Conservation (phyloP, 2,797 vertebrate genomes). For the Pygocentrus nattereri region DNA sequence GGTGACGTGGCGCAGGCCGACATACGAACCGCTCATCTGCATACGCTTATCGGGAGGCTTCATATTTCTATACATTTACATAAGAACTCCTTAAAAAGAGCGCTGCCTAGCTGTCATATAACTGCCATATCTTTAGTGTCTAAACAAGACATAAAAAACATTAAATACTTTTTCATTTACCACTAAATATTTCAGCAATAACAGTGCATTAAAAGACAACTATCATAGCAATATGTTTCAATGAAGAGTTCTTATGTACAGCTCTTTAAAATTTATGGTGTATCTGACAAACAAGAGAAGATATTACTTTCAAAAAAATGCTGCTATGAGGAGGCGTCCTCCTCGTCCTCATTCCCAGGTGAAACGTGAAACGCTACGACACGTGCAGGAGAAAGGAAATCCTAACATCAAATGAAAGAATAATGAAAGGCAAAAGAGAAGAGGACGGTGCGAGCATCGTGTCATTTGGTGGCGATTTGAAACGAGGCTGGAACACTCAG, state of each 20-base stretch:
- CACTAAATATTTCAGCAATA: slow-evolving; percentile 90
- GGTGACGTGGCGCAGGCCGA: not conserved
- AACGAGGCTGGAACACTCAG: not conserved
- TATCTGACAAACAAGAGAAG: slow-evolving; percentile 55
- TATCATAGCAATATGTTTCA: slow-evolving; percentile 84
- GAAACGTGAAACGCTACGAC: not conserved
- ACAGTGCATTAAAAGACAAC: slow-evolving; percentile 92
- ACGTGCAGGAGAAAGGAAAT: not conserved
- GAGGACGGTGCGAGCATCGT: not conserved
- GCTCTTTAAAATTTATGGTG: slow-evolving; percentile 69
- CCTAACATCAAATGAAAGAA: not conserved
- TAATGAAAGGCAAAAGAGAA: not conserved
- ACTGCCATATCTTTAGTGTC: slow-evolving; percentile 90
- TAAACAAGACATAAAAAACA: slow-evolving; percentile 86
- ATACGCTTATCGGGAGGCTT: slow-evolving; percentile 21
- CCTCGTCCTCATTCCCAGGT: not conserved
- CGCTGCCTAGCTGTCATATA: slow-evolving; percentile 73
- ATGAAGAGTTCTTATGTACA: slow-evolving; percentile 87
- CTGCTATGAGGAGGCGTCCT: not conserved
- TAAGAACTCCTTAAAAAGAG: slow-evolving; percentile 84
- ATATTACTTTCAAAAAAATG: slow-evolving; percentile 38
- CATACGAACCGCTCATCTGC: not conserved
- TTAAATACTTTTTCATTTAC: slow-evolving; percentile 93
- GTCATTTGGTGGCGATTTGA: not conserved
- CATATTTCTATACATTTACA: slow-evolving; percentile 62